Conservation (phyloP, 2,113 vertebrate genomes). For the Ariopsis seemanni region DNA sequence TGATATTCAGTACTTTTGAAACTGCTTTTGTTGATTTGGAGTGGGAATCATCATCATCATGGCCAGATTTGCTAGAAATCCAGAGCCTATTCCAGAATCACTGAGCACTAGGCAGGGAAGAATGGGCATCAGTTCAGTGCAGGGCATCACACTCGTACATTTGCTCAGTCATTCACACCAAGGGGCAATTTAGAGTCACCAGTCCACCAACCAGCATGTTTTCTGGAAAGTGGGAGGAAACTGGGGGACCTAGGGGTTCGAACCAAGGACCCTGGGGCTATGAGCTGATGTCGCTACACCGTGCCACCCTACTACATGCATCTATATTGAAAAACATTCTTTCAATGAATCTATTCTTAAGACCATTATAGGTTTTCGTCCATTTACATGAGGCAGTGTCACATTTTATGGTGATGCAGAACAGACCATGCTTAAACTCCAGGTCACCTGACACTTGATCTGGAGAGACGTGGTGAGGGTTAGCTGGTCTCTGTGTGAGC, state of each 20-base stretch:
- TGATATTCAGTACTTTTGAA: conserved; percentile 1
- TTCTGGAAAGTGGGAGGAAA: neutral
- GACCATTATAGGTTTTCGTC: conserved; percentile 64
- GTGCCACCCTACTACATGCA: neutral
- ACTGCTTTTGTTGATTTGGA: conserved; percentile 11
- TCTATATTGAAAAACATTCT: conserved; percentile 59
- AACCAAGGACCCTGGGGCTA: neutral
- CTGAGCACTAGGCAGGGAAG: neutral
- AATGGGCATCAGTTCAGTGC: neutral
- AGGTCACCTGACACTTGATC: conserved; percentile 56
- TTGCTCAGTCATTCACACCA: no score
- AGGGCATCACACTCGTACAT: neutral
- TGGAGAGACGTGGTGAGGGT: neutral
- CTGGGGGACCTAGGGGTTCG: neutral
- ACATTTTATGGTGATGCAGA: conserved; percentile 57
- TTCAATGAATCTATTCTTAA: conserved; percentile 71
- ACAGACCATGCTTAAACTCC: conserved; percentile 57
- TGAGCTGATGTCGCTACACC: neutral
- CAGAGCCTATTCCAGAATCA: neutral
- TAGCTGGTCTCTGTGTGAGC: neutral
- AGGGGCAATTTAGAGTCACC: neutral
- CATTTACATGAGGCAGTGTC: conserved; percentile 66
- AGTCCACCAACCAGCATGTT: neutral
- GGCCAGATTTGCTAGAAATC: neutral
- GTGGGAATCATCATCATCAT: neutral